These are phyloP conservation scores for Teleiodes luculella DNA, from an alignment of 2,888 invertebrate genomes.

Conservation along the genomic window DNA sequence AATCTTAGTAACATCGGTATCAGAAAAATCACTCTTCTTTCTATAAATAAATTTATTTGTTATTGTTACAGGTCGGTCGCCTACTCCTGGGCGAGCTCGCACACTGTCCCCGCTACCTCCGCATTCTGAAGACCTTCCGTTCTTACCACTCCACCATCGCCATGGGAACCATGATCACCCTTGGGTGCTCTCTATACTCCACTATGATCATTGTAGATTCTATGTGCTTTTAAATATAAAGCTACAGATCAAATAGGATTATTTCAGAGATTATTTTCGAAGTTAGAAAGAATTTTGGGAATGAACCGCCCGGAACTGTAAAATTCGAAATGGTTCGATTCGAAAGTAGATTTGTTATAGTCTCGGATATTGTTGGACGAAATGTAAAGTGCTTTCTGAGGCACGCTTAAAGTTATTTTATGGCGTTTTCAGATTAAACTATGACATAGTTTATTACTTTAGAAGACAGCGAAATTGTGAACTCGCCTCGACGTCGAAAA, in stretches of 20 bases:
- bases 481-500: too few relatives aligned
- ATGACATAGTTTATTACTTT: too few relatives aligned
- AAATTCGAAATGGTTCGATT: too few relatives aligned
- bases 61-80: constrained; percentile 79
- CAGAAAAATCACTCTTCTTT: neutral
- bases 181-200: constrained; percentile 69
- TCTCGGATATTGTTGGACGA: too few relatives aligned
- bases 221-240: constrained; percentile 49
- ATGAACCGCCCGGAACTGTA: neutral
- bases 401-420: too few relatives aligned
- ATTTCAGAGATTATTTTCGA: neutral
- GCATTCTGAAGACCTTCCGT: constrained; percentile 85
- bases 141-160: constrained; percentile 88
- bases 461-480: too few relatives aligned
- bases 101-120: constrained; percentile 88
- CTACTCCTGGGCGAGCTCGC: constrained; percentile 84
- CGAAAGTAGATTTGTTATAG: too few relatives aligned
- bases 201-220: constrained; percentile 70
- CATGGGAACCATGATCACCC: constrained; percentile 84
- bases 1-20: neutral
- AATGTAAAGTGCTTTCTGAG: too few relatives aligned
- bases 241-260: neutral
- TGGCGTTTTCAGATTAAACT: too few relatives aligned
- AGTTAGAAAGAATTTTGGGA: neutral
- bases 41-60: neutral